Base-by-base conservation (phyloP, 2,113 vertebrate genomes). In the Tetrao urogallus region DNA sequence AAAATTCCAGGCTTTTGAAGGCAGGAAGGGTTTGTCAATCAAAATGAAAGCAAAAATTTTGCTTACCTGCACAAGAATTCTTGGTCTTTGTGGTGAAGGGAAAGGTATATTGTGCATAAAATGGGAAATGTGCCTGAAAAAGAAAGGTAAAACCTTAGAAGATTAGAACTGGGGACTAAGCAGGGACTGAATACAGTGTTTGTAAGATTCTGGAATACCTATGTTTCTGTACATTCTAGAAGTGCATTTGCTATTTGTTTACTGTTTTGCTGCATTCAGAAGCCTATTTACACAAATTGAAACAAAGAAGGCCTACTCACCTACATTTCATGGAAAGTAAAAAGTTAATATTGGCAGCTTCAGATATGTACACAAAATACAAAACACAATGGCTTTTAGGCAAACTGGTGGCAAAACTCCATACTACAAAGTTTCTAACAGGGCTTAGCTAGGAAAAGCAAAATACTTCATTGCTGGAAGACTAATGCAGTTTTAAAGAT, bases 101-200 rank as follows among this genome's bases (percentile, higher is more conserved):
- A 99, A 99, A 69, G 99, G 98, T 91, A 99, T 99, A 73, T 98
- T 99, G 96, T 99, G 99, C 99, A 99, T 99, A 96, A 99, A 99
- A 97, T 99, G 98, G 24, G 99, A 99, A 96, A 99, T 99, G 95
- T 99, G 98, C 94, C 99, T 99, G 86, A 89, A 96, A 54, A 54
- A 54, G 87, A 96, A 96, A 82, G 43, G 77, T 2, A 82, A 63
- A 27, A 20, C 43, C 11, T 42, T 42, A 86, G 24, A 70, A 76
- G 82, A 89, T 7, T 8, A 58, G 27, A 32, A 66, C 10, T 0
- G 1, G 18, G 13, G 19, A 61, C 17, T 52, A 69, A 57, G 30
- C 18, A 80, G 27, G 17, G 45, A 27, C n/a, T 63, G 24, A 73
- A 76, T 80, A 70, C 8, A 61, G 58, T 1, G 4, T 22, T 63